Evolutionary conservation across 2,113 vertebrate species (phyloP).

Genomic region (Callaeas wilsoni): DNA sequence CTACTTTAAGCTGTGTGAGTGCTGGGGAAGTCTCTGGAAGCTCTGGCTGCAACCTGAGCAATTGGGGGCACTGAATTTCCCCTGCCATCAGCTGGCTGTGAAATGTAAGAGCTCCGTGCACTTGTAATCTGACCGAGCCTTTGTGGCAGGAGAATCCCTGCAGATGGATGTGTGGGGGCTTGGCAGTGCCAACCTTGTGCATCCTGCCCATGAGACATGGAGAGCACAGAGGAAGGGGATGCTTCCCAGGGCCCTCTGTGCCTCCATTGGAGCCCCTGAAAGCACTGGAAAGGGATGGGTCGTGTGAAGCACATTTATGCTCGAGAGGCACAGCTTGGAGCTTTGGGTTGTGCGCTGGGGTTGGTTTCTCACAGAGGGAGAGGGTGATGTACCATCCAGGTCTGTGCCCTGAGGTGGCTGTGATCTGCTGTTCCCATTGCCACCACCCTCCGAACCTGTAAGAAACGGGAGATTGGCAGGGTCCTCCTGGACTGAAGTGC

Average conservation of each 20-base stretch:
- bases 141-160: not conserved
- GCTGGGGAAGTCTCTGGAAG: not conserved
- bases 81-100: not conserved
- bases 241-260: accelerated
- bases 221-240: accelerated
- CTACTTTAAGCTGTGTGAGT: not conserved
- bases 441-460: slow-evolving; percentile 36
- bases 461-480: not conserved
- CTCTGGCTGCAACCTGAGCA: not conserved
- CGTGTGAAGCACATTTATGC: not conserved
- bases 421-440: slow-evolving; percentile 55
- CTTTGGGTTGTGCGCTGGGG: not conserved
- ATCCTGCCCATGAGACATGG: accelerated
- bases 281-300: not conserved
- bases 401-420: slow-evolving; percentile 7
- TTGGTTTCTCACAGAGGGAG: not conserved
- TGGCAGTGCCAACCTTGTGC: not conserved
- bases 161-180: accelerated
- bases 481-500: not conserved
- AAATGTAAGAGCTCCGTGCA: not conserved
- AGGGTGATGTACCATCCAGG: slow-evolving; percentile 13
- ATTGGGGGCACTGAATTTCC: not conserved
- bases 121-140: not conserved
- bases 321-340: not conserved
- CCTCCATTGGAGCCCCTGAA: not conserved